phyloP scores from a whole-genome alignment of 2,113 vertebrate genomes.

The Columbina picui region DNA sequence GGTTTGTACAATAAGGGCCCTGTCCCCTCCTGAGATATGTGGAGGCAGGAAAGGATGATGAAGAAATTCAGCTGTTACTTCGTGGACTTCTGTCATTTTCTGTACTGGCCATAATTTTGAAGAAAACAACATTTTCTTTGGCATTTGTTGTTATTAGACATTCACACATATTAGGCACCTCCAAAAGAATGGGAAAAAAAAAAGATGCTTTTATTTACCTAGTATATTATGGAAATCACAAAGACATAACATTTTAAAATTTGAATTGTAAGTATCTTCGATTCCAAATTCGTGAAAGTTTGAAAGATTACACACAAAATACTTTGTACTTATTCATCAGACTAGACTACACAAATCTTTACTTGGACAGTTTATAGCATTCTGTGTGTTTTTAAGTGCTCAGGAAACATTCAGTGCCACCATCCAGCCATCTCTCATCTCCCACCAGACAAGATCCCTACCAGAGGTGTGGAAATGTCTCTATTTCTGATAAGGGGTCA shows the following conservation, averaged over 20 bases:
- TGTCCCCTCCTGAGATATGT: not conserved
- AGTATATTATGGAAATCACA: not conserved
- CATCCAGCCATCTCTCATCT: not conserved
- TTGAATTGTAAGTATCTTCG: not conserved
- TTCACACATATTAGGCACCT: not conserved
- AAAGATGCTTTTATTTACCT: rapidly evolving
- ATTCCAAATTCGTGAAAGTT: not conserved
- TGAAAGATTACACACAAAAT: not conserved
- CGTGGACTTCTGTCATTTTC: not conserved
- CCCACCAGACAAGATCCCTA: not conserved
- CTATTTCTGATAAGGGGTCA: not conserved
- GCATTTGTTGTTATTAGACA: not conserved
- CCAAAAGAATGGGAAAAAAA: not conserved
- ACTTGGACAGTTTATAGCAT: not conserved
- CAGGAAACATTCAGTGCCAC: not conserved
- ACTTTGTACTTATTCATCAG: not conserved
- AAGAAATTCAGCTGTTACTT: not conserved
- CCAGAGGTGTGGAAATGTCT: not conserved
- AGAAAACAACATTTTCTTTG: not conserved
- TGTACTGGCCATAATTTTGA: not conserved
- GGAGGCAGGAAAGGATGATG: not conserved
- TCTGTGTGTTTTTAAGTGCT: not conserved
- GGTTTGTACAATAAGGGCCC: not conserved
- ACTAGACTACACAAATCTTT: not conserved
- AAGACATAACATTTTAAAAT: not conserved